Percentiles rank a stretch among this genome's conserved stretches.
Evolutionary conservation across 92 coral and sea anemone genomes (phyloP).

Genomic region (Phymanthus crucifer): DNA sequence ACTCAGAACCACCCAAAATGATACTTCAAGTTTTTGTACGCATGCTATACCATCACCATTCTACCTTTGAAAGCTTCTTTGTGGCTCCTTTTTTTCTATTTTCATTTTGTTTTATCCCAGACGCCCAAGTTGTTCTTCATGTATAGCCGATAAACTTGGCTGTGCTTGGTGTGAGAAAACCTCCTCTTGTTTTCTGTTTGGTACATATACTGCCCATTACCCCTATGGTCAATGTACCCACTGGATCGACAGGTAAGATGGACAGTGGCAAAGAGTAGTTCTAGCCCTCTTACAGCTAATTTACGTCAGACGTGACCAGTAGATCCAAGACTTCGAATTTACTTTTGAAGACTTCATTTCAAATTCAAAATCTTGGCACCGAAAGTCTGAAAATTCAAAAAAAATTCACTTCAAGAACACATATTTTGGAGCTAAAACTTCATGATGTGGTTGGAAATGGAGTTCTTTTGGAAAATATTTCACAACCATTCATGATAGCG

Average conservation of each 20-base stretch:
- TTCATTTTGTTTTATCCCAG: conserved; percentile 15
- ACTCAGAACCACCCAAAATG: no score
- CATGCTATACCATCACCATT: neutral
- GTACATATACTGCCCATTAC: conserved; percentile 58
- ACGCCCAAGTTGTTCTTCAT: conserved; percentile 65
- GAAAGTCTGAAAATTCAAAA: no score
- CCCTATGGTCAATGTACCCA: conserved; percentile 83
- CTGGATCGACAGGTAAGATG: conserved; percentile 69
- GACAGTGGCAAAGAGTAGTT: neutral
- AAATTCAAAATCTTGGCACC: no score
- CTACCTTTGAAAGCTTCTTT: neutral
- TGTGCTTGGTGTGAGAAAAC: conserved; percentile 92
- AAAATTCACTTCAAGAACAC: no score
- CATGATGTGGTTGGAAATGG: no score
- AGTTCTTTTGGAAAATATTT: no score
- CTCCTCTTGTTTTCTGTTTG: conserved; percentile 64
- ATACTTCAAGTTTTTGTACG: neutral
- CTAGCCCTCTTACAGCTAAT: no score
- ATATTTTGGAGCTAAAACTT: no score
- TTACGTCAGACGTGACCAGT: no score
- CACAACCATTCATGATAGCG: no score
- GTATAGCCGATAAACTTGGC: conserved; percentile 53
- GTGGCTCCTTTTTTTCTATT: neutral
- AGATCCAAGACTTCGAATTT: no score
- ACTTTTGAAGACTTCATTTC: no score